A percentile compares a stretch with the other conserved stretches of the same genome.
phyloP scores from a whole-genome alignment of 2,113 vertebrate genomes.

The Aythya baeri region DNA sequence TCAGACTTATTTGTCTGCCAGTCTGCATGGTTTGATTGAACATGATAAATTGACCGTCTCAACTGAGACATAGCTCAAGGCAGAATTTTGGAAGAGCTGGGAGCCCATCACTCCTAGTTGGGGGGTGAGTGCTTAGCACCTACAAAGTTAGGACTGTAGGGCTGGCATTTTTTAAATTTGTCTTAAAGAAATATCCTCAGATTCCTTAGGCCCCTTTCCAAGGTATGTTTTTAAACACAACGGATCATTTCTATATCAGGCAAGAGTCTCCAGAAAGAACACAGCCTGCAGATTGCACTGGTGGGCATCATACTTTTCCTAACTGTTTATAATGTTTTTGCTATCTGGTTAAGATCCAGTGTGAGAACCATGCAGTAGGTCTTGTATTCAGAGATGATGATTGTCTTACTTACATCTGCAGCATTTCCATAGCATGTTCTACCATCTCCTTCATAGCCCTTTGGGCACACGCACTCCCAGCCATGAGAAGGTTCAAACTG shows the following conservation, averaged over 20 bases:
- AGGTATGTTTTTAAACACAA: not conserved
- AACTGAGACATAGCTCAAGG: not conserved
- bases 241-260: not conserved
- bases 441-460: constrained; percentile 85
- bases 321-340: not conserved
- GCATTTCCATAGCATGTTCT: constrained; percentile 84
- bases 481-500: constrained; percentile 44
- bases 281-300: not conserved
- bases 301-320: not conserved
- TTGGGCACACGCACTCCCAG: constrained; percentile 88
- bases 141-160: not conserved
- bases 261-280: not conserved
- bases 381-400: not conserved
- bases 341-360: not conserved
- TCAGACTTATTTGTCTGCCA: not conserved
- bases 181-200: not conserved
- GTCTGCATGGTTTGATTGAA: not conserved
- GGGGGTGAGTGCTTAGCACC: not conserved
- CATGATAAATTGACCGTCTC: not conserved
- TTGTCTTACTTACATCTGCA: constrained; percentile 76
- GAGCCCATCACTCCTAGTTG: not conserved
- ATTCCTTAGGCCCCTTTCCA: not conserved
- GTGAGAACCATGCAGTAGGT: not conserved
- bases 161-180: not conserved
- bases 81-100: not conserved